phyloP scores from a whole-genome alignment of 2,113 vertebrate genomes.

The Nyctereutes procyonoides region DNA sequence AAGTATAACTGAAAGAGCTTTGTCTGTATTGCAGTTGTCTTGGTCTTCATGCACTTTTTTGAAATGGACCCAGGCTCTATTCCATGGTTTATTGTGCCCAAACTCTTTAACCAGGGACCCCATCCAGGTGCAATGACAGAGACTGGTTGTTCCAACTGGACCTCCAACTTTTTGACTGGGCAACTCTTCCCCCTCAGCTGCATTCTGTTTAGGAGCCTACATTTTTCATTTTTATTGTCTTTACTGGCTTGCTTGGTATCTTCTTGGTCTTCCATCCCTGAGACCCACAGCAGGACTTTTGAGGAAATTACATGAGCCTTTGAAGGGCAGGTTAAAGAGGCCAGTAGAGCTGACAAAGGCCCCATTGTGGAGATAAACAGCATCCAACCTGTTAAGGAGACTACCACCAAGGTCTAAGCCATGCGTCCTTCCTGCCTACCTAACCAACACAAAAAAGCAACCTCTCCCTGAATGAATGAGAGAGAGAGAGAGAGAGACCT shows the following conservation, averaged over 20 bases:
- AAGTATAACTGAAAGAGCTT: conserved; percentile 84
- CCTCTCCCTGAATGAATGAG: conserved; percentile 65
- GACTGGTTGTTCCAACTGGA: conserved; percentile 96
- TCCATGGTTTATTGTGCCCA: conserved; percentile 97
- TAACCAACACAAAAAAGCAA: conserved; percentile 45
- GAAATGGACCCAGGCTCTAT: conserved; percentile 98
- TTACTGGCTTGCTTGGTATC: conserved; percentile 89
- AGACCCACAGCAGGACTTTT: conserved; percentile 96
- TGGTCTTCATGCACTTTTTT: conserved; percentile 95
- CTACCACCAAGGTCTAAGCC: conserved; percentile 36
- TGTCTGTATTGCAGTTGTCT: conserved; percentile 92
- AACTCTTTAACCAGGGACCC: conserved; percentile 97
- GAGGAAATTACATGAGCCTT: conserved; percentile 95
- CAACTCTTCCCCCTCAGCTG: conserved; percentile 91
- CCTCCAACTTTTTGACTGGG: conserved; percentile 95
- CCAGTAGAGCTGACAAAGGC: conserved; percentile 83
- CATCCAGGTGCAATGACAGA: conserved; percentile 95
- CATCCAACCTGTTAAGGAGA: conserved; percentile 71
- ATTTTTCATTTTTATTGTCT: conserved; percentile 92
- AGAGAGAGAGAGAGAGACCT: conserved; percentile 64
- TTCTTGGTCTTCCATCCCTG: conserved; percentile 97
- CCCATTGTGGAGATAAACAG: conserved; percentile 86
- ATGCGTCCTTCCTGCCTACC: conserved; percentile 52
- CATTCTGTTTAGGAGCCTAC: conserved; percentile 87
- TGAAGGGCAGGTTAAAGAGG: conserved; percentile 77